These are phyloP conservation scores for Netelia virgata DNA, from an alignment of 2,888 invertebrate genomes.

Conservation along the genomic window DNA sequence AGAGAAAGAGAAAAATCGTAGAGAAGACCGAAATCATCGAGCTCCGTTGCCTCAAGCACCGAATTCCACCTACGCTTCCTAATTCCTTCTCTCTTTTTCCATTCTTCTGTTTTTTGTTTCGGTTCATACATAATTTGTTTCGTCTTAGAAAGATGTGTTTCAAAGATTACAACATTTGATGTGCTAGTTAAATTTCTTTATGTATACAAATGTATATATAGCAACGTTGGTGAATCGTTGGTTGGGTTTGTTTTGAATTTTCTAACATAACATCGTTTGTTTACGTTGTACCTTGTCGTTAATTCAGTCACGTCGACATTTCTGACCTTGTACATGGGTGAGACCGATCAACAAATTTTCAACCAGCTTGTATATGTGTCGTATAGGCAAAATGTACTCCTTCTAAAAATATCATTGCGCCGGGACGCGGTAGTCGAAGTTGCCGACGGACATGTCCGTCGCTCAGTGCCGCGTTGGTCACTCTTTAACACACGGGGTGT, in stretches of 20 bases:
- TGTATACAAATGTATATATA: too few species aligned
- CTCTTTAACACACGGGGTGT: background rate
- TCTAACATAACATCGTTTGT: too few species aligned
- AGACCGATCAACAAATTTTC: background rate
- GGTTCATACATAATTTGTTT: conserved; percentile 13
- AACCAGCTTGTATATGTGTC: conserved; percentile 9
- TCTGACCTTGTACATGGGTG: background rate
- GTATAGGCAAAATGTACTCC: conserved; percentile 47
- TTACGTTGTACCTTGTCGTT: background rate
- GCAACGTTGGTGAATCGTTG: too few species aligned
- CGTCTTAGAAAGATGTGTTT: background rate
- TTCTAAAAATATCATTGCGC: conserved; percentile 59
- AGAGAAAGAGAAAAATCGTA: conserved; percentile 19
- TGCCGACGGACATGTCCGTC: conserved; percentile 29
- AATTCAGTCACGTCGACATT: background rate
- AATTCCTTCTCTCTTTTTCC: conserved; percentile 27
- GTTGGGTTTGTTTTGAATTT: too few species aligned
- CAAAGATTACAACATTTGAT: too few species aligned
- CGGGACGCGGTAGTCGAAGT: conserved; percentile 45
- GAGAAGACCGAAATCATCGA: conserved; percentile 64
- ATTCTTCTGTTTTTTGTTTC: conserved; percentile 17
- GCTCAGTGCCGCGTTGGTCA: conserved; percentile 24
- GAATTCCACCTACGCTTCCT: conserved; percentile 42
- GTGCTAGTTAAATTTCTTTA: too few species aligned
- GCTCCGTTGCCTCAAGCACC: conserved; percentile 13